Conservation (phyloP, 2,888 invertebrate genomes). For the Biston betularia region DNA sequence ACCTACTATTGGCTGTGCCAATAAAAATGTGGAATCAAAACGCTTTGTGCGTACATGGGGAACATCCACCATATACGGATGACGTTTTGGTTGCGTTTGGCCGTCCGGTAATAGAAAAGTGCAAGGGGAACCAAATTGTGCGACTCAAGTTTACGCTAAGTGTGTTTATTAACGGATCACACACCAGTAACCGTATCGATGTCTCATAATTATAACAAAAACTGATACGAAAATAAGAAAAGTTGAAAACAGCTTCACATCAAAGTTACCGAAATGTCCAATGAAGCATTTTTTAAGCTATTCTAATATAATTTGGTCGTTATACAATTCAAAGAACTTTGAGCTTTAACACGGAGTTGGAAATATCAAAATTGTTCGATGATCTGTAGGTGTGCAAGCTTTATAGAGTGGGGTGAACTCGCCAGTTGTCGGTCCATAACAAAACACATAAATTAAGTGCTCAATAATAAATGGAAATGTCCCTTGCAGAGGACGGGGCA, state of each 20-base stretch:
- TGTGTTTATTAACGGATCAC: no score
- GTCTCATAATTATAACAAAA: constrained; percentile 26
- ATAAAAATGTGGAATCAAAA: no score
- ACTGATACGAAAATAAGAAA: no score
- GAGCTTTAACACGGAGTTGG: constrained; percentile 5
- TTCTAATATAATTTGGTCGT: constrained; percentile 48
- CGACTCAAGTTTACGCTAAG: no score
- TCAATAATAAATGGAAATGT: constrained; percentile 87
- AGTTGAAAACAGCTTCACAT: constrained; percentile 45
- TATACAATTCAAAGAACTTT: constrained; percentile 37
- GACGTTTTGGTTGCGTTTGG: no score
- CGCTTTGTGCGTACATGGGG: no score
- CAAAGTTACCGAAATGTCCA: constrained; percentile 68
- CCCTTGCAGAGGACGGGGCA: constrained; percentile 86
- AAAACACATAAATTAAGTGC: constrained; percentile 87
- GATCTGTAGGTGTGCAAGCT: constrained; percentile 44
- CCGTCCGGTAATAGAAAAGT: no score
- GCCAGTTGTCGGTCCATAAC: constrained; percentile 84
- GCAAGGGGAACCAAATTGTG: no score
- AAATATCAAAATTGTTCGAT: not conserved
- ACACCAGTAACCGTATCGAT: no score
- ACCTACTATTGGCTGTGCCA: no score
- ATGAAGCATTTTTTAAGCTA: constrained; percentile 62
- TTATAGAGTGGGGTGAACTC: constrained; percentile 56
- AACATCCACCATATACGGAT: no score